These are phyloP conservation scores for Neuroscelio doddi DNA, from an alignment of 2,888 invertebrate species.

Conservation along the genomic window DNA sequence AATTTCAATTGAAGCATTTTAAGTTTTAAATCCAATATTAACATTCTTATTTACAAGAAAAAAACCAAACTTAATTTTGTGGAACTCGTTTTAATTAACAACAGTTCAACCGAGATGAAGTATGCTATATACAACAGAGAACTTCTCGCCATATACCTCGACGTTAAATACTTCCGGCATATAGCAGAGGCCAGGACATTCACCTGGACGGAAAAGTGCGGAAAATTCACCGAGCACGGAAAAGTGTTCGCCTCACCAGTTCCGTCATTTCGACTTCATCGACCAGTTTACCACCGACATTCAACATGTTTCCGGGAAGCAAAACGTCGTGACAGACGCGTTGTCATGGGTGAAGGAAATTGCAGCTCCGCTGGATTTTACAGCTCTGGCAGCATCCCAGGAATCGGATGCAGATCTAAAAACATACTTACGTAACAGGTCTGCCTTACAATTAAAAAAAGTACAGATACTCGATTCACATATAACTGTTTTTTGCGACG, in stretches of 20 bases:
- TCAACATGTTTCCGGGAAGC: slow-evolving; percentile 18
- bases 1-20: no score
- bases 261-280: slow-evolving; percentile 33
- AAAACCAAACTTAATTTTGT: no score
- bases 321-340: slow-evolving; percentile 39
- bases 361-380: slow-evolving; percentile 1
- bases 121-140: no score
- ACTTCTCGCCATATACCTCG: no score
- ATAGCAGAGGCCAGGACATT: slow-evolving; percentile 10
- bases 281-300: slow-evolving; percentile 37
- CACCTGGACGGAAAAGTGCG: background rate
- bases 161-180: slow-evolving; percentile 2
- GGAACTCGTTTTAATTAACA: no score
- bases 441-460: slow-evolving; percentile 6
- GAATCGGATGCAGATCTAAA: slow-evolving; percentile 3
- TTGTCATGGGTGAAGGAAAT: slow-evolving; percentile 28
- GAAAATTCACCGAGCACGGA: slow-evolving; percentile 23
- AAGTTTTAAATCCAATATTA: no score
- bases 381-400: slow-evolving; percentile 2
- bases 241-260: slow-evolving; percentile 33
- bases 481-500: background rate
- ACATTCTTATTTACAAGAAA: no score
- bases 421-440: background rate
- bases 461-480: background rate
- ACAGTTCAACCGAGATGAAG: no score